phyloP scores from a whole-genome alignment of 2,113 vertebrate species.

The Burhinus bistriatus region DNA sequence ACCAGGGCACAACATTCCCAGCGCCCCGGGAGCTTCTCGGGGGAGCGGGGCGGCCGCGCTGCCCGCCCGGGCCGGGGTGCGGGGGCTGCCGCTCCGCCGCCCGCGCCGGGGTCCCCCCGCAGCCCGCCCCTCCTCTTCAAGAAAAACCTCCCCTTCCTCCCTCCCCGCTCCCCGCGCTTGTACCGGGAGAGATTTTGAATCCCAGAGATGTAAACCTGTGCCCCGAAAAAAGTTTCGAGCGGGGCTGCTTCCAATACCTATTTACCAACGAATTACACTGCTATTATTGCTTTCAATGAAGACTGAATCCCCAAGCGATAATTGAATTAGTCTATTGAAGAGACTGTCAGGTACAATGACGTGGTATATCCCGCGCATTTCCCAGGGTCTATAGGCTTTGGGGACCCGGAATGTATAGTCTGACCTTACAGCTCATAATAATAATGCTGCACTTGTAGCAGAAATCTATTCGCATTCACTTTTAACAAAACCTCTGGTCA shows the following conservation, averaged over 20 bases:
- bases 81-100: not conserved
- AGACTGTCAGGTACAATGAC: constrained; percentile 83
- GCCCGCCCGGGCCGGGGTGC: not conserved
- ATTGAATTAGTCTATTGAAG: constrained; percentile 84
- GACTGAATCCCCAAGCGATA: constrained; percentile 72
- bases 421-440: constrained; percentile 85
- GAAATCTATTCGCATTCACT: constrained; percentile 84
- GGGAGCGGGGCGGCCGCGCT: not conserved
- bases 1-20: not conserved
- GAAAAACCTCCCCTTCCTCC: not conserved
- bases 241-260: constrained; percentile 40
- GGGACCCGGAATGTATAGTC: constrained; percentile 81
- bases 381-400: constrained; percentile 84
- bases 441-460: constrained; percentile 80
- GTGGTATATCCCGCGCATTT: constrained; percentile 77
- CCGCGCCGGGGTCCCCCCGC: not conserved
- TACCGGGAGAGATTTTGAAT: not conserved
- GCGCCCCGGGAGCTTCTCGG: not conserved
- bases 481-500: constrained; percentile 84
- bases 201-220: not conserved
- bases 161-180: not conserved
- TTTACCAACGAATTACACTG: constrained; percentile 63
- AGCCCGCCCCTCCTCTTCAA: not conserved
- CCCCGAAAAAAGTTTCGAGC: constrained; percentile 1
- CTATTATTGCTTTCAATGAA: constrained; percentile 73